phyloP scores from a whole-genome alignment of 2,113 vertebrate species.

The Ciconia maguari region DNA sequence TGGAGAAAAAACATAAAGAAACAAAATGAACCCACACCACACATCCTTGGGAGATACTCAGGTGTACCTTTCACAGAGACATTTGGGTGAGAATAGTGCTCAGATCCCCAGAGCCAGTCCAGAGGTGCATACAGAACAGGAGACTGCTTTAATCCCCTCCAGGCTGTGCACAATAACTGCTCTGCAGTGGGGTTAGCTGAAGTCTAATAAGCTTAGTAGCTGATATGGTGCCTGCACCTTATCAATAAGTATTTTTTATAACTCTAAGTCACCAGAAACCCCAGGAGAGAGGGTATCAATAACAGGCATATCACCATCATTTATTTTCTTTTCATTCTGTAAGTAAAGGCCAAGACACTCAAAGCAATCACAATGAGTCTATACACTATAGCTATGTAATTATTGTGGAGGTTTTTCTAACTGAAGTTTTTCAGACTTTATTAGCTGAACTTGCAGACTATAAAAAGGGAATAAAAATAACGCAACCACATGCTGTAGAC shows the following conservation, averaged over 20 bases:
- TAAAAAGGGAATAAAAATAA: neutral
- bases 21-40: neutral
- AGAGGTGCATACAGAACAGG: neutral
- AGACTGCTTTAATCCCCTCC: neutral
- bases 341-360: neutral
- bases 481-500: neutral
- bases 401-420: neutral
- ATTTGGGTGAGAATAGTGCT: neutral
- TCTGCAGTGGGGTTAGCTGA: neutral
- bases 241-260: neutral
- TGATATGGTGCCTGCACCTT: neutral
- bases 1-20: neutral
- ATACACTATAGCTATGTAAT: neutral
- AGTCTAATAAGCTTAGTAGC: neutral
- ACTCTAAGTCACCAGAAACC: neutral
- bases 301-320: neutral
- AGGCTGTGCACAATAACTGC: rapidly evolving
- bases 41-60: rapidly evolving
- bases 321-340: neutral
- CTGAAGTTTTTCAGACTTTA: neutral
- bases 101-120: neutral
- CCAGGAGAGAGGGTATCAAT: neutral
- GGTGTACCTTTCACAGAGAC: neutral
- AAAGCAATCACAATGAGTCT: neutral
- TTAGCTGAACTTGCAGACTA: neutral